These are phyloP conservation scores for Meloe dianella DNA, from an alignment of 2,888 invertebrate species.

Conservation along the genomic window DNA sequence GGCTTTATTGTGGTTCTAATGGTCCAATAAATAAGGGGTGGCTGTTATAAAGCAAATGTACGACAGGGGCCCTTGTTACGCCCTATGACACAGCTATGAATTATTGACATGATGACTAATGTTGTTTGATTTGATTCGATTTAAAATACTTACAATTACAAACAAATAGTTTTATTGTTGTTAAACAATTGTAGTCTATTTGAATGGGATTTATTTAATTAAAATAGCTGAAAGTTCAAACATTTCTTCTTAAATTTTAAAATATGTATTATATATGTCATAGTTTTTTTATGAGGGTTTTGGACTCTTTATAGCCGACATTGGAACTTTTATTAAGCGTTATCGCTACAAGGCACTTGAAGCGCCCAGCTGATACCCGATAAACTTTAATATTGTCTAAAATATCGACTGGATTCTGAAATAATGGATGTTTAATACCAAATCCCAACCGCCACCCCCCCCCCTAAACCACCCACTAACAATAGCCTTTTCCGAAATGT, in stretches of 20 bases:
- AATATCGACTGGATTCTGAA: conserved; percentile 21
- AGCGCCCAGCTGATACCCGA: conserved; percentile 25
- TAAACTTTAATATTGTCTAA: conserved; percentile 29
- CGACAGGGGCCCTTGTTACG: conserved; percentile 24
- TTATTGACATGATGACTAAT: conserved; percentile 32
- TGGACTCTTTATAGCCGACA: conserved; percentile 18
- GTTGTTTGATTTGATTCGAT: conserved; percentile 21
- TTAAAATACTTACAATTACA: conserved; percentile 8
- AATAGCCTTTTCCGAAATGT: not conserved
- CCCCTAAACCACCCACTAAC: not conserved
- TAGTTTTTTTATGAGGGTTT: not conserved
- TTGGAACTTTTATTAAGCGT: conserved; percentile 26
- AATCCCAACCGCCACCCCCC: not conserved
- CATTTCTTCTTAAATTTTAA: not conserved
- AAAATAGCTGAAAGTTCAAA: not conserved
- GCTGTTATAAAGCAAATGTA: conserved; percentile 32
- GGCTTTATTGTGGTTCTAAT: conserved; percentile 46
- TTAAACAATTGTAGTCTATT: too few relatives aligned
- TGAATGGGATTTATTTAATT: not conserved
- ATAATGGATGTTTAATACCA: conserved; percentile 27
- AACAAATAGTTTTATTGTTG: not conserved
- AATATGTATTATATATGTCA: not conserved
- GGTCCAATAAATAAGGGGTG: conserved; percentile 43
- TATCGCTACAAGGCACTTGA: conserved; percentile 24
- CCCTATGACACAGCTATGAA: conserved; percentile 26